Conservation (phyloP, 2,888 invertebrate genomes). For the Oegoconia quadripuncta region DNA sequence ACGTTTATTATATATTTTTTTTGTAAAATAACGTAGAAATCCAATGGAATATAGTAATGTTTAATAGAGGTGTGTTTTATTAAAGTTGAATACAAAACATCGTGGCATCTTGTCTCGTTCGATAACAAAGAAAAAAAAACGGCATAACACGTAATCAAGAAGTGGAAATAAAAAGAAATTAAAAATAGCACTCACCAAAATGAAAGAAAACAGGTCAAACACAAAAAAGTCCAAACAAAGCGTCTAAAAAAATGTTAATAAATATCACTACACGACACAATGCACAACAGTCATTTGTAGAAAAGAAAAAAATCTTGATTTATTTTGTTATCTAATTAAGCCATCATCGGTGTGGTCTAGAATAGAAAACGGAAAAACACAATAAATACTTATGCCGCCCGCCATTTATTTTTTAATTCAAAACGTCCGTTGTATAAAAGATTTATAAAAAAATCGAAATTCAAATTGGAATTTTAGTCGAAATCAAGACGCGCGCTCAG, state of each 20-base stretch:
- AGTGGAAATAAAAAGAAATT: constrained; percentile 26
- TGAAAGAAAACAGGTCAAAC: constrained; percentile 52
- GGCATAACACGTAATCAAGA: constrained; percentile 21
- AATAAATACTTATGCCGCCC: constrained; percentile 46
- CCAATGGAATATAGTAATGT: background rate
- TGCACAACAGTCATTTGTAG: constrained; percentile 61
- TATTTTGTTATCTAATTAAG: constrained; percentile 41
- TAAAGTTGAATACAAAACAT: background rate
- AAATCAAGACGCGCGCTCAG: constrained; percentile 43
- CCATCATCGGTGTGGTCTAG: constrained; percentile 57
- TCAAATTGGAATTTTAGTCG: constrained; percentile 57
- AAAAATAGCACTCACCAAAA: constrained; percentile 66
- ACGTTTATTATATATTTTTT: background rate
- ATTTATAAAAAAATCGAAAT: constrained; percentile 33
- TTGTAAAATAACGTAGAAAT: too few relatives aligned
- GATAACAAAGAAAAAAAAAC: constrained; percentile 18
- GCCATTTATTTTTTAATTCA: constrained; percentile 34
- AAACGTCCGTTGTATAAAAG: constrained; percentile 48
- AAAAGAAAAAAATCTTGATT: constrained; percentile 53
- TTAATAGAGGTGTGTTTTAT: background rate
- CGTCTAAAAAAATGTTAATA: constrained; percentile 42
- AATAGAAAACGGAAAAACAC: constrained; percentile 36
- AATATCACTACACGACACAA: constrained; percentile 73
- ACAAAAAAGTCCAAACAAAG: constrained; percentile 61
- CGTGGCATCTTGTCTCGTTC: constrained; percentile 11